phyloP scores from a whole-genome alignment of 2,113 vertebrate genomes.

The Hystrix brachyura region DNA sequence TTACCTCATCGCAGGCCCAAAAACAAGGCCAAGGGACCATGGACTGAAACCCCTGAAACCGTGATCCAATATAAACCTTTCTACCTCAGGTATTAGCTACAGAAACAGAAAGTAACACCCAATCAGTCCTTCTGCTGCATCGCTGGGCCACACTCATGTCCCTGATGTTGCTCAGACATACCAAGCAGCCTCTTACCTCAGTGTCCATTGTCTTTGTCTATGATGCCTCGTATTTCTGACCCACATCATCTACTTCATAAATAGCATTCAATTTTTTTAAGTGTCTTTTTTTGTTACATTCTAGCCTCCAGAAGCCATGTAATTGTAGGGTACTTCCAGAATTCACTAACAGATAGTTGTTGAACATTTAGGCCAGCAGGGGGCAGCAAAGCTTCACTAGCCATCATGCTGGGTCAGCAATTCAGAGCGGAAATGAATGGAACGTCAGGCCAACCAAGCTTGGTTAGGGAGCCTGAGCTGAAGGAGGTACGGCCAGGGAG shows the following conservation, averaged over 20 bases:
- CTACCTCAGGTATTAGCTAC: not conserved
- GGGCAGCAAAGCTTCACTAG: slow-evolving; percentile 70
- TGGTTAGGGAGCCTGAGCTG: not conserved
- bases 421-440: not conserved
- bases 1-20: not conserved
- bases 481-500: not conserved
- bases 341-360: slow-evolving; percentile 40
- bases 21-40: not conserved
- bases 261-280: not conserved
- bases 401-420: not conserved
- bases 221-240: not conserved
- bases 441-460: not conserved
- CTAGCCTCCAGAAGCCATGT: not conserved
- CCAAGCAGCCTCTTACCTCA: too few relatives aligned
- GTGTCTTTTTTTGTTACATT: not conserved
- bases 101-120: not conserved
- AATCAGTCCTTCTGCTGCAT: not conserved
- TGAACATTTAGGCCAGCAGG: slow-evolving; percentile 59
- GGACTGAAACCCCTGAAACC: not conserved
- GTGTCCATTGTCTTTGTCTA: not conserved
- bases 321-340: not conserved
- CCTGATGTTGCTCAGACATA: not conserved
- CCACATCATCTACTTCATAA: not conserved
- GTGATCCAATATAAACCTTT: not conserved
- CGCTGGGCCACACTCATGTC: not conserved